A percentile compares a stretch with the other conserved stretches of the same genome.
phyloP scores from a whole-genome alignment of 35 echinoderm and acorn worm genomes.

The Patiria miniata region DNA sequence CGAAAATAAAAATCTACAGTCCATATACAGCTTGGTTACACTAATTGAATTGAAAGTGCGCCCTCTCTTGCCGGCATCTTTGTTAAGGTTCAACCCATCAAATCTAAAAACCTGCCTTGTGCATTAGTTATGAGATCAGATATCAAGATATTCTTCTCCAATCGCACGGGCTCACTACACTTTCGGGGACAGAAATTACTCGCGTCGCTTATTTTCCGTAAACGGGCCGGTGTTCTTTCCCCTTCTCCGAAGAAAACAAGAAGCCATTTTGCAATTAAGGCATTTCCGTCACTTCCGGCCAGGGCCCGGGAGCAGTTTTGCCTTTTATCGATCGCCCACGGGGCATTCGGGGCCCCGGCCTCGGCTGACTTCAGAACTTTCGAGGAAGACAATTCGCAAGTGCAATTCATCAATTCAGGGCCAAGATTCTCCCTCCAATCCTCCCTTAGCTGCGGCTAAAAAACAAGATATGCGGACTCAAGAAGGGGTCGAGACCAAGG shows the following conservation, averaged over 20 bases:
- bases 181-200: neutral
- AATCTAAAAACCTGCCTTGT: too few relatives aligned
- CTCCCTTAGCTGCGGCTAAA: neutral
- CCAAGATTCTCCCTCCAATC: neutral
- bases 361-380: conserved; percentile 13
- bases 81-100: too few relatives aligned
- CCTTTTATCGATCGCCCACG: conserved; percentile 24
- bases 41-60: too few relatives aligned
- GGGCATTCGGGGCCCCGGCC: neutral
- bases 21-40: too few relatives aligned
- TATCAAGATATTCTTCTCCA: neutral
- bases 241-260: neutral
- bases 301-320: neutral
- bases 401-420: conserved; percentile 20
- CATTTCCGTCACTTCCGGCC: conserved; percentile 18
- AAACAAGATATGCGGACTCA: conserved; percentile 1
- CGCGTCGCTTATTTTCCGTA: neutral
- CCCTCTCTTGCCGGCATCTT: too few relatives aligned
- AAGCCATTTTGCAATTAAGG: conserved; percentile 31
- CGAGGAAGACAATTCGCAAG: conserved; percentile 1
- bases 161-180: neutral
- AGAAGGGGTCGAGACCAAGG: conserved; percentile 3
- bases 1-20: too few relatives aligned
- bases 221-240: neutral
- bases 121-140: too few relatives aligned